These are phyloP conservation scores for Pteruthius melanotis DNA, from an alignment of 2,113 vertebrate genomes.

Conservation along the genomic window DNA sequence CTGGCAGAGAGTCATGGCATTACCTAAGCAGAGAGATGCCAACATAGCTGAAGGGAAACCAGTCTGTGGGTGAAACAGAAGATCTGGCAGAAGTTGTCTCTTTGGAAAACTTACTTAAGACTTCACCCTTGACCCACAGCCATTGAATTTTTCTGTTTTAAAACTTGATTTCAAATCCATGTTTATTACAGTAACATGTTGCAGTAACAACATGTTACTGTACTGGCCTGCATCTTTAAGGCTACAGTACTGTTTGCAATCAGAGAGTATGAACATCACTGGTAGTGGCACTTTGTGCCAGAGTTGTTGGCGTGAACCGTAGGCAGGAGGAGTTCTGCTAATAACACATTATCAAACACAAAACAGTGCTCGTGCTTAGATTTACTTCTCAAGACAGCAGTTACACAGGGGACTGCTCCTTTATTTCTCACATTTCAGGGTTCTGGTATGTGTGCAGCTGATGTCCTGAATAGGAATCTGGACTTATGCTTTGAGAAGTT, in stretches of 20 bases:
- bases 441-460: not conserved
- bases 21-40: not conserved
- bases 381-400: not conserved
- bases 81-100: not conserved
- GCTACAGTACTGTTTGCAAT: not conserved
- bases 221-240: not conserved
- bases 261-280: not conserved
- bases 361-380: not conserved
- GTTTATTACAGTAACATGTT: not conserved
- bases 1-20: not conserved
- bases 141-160: not conserved
- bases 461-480: not conserved
- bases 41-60: not conserved
- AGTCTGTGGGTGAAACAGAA: not conserved
- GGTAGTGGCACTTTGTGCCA: not conserved
- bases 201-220: not conserved
- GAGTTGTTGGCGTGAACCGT: not conserved
- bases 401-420: not conserved
- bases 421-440: not conserved
- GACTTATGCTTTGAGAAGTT: not conserved
- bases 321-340: conserved; percentile 3
- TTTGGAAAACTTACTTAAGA: not conserved
- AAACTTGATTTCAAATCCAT: not conserved
- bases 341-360: not conserved
- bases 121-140: not conserved